Conservation (phyloP, 2,888 invertebrate genomes). For the Drosophila demipolita region DNA sequence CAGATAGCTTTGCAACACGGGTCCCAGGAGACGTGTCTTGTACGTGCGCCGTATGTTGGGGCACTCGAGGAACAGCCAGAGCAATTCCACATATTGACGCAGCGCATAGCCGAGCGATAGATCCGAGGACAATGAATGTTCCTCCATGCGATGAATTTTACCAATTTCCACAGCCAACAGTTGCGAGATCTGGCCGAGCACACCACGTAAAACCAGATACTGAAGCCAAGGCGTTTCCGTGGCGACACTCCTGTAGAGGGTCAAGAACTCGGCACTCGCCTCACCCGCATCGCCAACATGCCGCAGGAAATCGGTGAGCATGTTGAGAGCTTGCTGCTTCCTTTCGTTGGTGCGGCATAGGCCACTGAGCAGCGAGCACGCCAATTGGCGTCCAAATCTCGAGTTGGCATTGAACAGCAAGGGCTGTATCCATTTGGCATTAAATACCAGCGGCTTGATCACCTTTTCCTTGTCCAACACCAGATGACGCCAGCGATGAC, state of each 20-base stretch:
- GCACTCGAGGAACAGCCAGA: conserved; percentile 95
- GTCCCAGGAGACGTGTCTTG: conserved; percentile 93
- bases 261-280: conserved; percentile 95
- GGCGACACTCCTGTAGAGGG: conserved; percentile 93
- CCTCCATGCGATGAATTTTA: conserved; percentile 94
- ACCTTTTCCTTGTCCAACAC: conserved; percentile 80
- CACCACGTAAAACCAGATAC: conserved; percentile 94
- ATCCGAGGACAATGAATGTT: conserved; percentile 96
- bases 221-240: conserved; percentile 96
- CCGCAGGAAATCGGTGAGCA: conserved; percentile 94
- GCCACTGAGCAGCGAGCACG: conserved; percentile 94
- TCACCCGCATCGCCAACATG: conserved; percentile 95
- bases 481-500: conserved; percentile 88
- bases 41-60: conserved; percentile 94
- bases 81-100: conserved; percentile 94
- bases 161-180: conserved; percentile 95
- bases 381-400: conserved; percentile 93
- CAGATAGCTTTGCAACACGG: conserved; percentile 94
- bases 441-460: conserved; percentile 86
- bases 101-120: conserved; percentile 97
- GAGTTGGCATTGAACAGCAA: conserved; percentile 97
- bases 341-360: conserved; percentile 90
- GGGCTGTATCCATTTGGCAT: conserved; percentile 93
- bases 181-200: conserved; percentile 93
- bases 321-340: conserved; percentile 91